phyloP scores from a whole-genome alignment of 2,888 invertebrate species.

The Campaea margaritaria region DNA sequence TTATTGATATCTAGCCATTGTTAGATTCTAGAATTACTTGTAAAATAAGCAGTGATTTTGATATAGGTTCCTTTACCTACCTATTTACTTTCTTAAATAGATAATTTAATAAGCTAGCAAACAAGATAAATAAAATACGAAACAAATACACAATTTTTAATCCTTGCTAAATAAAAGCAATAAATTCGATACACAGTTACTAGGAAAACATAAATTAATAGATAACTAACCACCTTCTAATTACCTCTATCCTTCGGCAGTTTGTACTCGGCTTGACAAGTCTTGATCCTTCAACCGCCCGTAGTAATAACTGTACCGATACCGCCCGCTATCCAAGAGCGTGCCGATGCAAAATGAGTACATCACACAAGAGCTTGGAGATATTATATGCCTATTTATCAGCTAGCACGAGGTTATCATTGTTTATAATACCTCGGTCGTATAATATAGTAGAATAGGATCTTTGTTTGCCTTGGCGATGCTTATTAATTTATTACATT shows the following conservation, averaged over 20 bases:
- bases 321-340: not conserved
- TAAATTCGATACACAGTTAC: too few relatives aligned
- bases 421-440: conserved; percentile 14
- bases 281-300: conserved; percentile 61
- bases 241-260: too few relatives aligned
- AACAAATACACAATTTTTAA: conserved; percentile 46
- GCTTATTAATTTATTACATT: not conserved
- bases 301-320: not conserved
- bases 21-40: too few relatives aligned
- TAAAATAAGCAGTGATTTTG: too few relatives aligned
- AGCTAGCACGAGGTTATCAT: conserved; percentile 34
- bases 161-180: conserved; percentile 1
- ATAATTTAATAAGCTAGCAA: too few relatives aligned
- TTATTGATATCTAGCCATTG: too few relatives aligned
- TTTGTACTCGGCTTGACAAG: conserved; percentile 47
- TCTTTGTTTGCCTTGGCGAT: conserved; percentile 33
- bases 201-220: too few relatives aligned
- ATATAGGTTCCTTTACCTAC: too few relatives aligned
- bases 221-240: too few relatives aligned
- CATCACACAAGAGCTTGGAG: conserved; percentile 3
- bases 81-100: too few relatives aligned
- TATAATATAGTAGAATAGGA: too few relatives aligned
- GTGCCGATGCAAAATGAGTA: conserved; percentile 26
- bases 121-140: conserved; percentile 48
- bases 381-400: conserved; percentile 30